A percentile compares a stretch with the other conserved stretches of the same genome.
Conservation (phyloP, 2,888 invertebrate genomes). For the Anthophora plumipes region DNA sequence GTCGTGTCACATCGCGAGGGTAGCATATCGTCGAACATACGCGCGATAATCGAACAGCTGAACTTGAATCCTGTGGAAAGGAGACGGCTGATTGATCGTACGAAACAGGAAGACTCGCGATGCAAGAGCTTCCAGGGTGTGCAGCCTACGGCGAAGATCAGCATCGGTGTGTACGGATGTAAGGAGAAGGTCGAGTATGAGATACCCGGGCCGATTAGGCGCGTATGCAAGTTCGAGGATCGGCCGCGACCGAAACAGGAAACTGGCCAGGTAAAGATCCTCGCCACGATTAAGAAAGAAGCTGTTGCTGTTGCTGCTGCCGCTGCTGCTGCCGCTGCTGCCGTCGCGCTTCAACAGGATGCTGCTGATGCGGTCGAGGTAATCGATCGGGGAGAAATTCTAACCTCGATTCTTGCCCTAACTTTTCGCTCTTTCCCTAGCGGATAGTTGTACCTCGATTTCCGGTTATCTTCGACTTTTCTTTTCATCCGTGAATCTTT, state of each 20-base stretch:
- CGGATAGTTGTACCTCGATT: background rate
- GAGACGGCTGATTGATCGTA: slow-evolving; percentile 76
- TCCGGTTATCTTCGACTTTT: background rate
- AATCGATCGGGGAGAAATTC: slow-evolving; percentile 51
- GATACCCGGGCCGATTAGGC: slow-evolving; percentile 60
- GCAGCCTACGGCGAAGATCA: slow-evolving; percentile 77
- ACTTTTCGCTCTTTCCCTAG: background rate
- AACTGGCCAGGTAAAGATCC: slow-evolving; percentile 33
- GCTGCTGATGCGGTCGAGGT: slow-evolving; percentile 53
- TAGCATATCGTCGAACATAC: slow-evolving; percentile 82
- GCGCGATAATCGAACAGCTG: slow-evolving; percentile 83
- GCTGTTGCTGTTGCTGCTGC: background rate
- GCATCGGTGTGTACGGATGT: slow-evolving; percentile 82
- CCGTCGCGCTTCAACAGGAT: background rate
- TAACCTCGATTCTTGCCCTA: background rate
- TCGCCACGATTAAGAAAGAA: slow-evolving; percentile 31
- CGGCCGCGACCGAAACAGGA: slow-evolving; percentile 56
- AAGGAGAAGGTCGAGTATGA: slow-evolving; percentile 73
- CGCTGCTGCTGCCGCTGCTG: slow-evolving; percentile 24
- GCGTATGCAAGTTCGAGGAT: slow-evolving; percentile 61
- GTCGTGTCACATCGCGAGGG: slow-evolving; percentile 82
- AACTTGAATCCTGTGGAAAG: slow-evolving; percentile 82
- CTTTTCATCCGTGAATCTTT: too few relatives aligned
- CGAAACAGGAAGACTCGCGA: slow-evolving; percentile 66
- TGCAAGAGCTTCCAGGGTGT: slow-evolving; percentile 63